phyloP scores from a whole-genome alignment of 2,888 invertebrate species.

The Tetheella fluctuosa region DNA sequence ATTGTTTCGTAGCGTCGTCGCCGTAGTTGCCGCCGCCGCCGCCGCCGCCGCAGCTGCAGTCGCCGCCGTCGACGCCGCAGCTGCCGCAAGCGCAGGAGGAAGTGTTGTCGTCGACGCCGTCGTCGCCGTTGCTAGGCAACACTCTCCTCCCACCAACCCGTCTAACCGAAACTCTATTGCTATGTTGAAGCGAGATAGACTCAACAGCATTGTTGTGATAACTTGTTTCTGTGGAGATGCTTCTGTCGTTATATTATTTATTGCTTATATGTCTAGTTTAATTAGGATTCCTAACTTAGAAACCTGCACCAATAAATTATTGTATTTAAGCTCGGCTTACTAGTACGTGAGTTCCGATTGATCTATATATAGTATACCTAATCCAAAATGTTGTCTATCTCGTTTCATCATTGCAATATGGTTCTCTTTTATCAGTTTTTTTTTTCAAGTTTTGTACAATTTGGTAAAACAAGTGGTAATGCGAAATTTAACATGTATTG shows the following conservation, averaged over 20 bases:
- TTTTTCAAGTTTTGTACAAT: neutral
- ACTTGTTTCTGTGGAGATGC: neutral
- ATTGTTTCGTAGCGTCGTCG: constrained; percentile 29
- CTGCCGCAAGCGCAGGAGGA: constrained; percentile 33
- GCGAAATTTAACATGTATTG: neutral
- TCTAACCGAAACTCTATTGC: neutral
- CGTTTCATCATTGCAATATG: neutral
- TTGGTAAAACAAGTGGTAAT: neutral
- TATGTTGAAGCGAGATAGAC: neutral
- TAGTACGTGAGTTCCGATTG: neutral
- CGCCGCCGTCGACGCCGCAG: constrained; percentile 36
- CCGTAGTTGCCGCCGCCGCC: constrained; percentile 35
- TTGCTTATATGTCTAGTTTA: neutral
- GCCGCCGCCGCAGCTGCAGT: constrained; percentile 42
- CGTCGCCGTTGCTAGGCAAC: constrained; percentile 30
- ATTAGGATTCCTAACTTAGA: too few relatives aligned
- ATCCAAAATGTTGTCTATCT: neutral
- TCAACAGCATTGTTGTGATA: neutral
- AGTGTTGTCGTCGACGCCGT: constrained; percentile 34
- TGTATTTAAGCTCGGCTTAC: too few relatives aligned
- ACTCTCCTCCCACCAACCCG: constrained; percentile 1
- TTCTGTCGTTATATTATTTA: neutral
- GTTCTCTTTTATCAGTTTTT: neutral
- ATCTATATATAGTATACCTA: too few relatives aligned
- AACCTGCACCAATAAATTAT: too few relatives aligned